Conservation (phyloP, 2,888 invertebrate species). For the Desoria tigrina region DNA sequence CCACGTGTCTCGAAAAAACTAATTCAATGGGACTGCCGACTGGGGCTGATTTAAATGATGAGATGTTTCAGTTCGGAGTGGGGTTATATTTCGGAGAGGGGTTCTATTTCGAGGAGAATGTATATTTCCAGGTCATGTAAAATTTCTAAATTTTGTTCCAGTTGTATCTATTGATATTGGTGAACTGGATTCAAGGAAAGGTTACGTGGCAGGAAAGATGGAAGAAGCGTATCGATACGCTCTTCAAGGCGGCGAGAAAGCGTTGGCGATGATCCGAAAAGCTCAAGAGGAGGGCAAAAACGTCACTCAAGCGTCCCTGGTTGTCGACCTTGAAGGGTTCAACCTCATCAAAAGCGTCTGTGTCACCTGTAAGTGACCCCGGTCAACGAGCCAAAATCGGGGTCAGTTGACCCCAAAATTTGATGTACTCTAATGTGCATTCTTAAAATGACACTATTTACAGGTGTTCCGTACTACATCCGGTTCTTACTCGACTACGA, state of each 20-base stretch:
- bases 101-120: too few relatives aligned
- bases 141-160: too few relatives aligned
- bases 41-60: too few relatives aligned
- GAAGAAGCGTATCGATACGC: neutral
- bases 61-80: too few relatives aligned
- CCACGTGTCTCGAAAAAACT: too few relatives aligned
- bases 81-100: too few relatives aligned
- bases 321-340: neutral
- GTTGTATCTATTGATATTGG: too few relatives aligned
- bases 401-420: neutral
- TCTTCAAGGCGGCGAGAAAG: neutral
- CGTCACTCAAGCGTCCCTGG: neutral
- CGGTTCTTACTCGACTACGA: neutral
- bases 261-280: neutral
- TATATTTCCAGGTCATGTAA: too few relatives aligned
- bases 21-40: too few relatives aligned
- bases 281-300: neutral
- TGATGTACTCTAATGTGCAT: neutral
- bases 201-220: neutral
- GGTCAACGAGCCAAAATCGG: neutral
- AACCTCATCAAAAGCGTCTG: neutral
- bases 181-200: neutral
- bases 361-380: neutral
- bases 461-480: neutral
- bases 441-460: neutral